phyloP scores from a whole-genome alignment of 2,888 invertebrate species.

The Acronicta psi region DNA sequence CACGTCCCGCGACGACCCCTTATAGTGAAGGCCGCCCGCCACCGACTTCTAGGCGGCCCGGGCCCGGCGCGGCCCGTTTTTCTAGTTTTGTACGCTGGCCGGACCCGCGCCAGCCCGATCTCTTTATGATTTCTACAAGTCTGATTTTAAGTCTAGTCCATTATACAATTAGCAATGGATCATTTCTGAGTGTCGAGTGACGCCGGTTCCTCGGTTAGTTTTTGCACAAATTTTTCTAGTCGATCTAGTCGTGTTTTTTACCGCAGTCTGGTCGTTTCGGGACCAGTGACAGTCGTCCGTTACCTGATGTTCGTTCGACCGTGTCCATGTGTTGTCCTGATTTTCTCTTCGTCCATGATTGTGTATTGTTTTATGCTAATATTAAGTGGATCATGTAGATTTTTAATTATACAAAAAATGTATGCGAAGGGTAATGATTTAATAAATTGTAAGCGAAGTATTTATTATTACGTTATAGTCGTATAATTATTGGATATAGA shows the following conservation, averaged over 20 bases:
- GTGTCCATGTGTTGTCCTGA: constrained; percentile 52
- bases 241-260: constrained; percentile 36
- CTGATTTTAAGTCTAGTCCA: constrained; percentile 80
- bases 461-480: constrained; percentile 60
- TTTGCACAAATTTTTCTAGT: constrained; percentile 64
- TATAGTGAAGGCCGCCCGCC: constrained; percentile 77
- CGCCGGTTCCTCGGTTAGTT: constrained; percentile 60
- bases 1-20: constrained; percentile 70
- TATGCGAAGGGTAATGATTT: constrained; percentile 71
- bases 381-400: constrained; percentile 50
- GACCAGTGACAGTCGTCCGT: constrained; percentile 32
- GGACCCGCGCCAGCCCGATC: constrained; percentile 42
- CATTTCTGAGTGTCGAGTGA: constrained; percentile 51
- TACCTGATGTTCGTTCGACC: constrained; percentile 30
- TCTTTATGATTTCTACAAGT: constrained; percentile 67
- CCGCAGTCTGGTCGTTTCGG: constrained; percentile 25
- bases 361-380: constrained; percentile 52
- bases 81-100: constrained; percentile 55
- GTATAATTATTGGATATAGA: constrained; percentile 62
- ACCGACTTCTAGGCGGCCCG: constrained; percentile 62
- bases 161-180: constrained; percentile 57
- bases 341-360: constrained; percentile 66
- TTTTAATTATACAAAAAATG: constrained; percentile 62
- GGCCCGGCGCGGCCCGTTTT: constrained; percentile 41
- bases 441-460: constrained; percentile 67